Percentiles rank a stretch among this genome's conserved stretches.
Conservation (phyloP, 2,888 invertebrate genomes). For the Poecilobothrus nobilitatus region DNA sequence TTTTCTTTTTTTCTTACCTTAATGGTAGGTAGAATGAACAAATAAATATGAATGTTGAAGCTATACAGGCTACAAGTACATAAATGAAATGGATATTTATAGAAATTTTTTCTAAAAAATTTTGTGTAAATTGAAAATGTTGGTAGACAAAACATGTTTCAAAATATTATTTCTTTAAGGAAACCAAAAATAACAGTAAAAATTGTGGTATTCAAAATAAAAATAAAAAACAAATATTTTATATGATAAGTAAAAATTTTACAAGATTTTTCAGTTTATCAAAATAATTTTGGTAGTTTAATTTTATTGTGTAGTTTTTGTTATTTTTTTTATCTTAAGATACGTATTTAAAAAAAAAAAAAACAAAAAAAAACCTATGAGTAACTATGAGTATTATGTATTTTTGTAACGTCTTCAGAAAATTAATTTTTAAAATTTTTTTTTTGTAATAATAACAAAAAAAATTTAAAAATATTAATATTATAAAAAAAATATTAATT, state of each 20-base stretch:
- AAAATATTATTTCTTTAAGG: no score
- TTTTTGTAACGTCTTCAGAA: no score
- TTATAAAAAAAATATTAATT: no score
- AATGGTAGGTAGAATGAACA: neutral
- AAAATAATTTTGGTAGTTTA: conserved; percentile 2
- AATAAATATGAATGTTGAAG: neutral
- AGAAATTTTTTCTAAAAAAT: neutral
- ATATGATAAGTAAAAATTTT: neutral
- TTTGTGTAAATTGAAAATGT: neutral
- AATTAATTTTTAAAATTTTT: no score
- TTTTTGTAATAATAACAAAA: no score
- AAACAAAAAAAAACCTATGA: no score
- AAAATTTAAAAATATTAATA: no score
- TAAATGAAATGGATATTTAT: neutral
- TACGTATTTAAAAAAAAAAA: no score
- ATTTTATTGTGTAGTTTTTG: neutral
- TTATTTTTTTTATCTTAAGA: neutral
- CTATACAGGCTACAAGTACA: neutral
- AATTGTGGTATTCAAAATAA: no score
- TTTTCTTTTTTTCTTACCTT: neutral
- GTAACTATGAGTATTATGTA: no score
- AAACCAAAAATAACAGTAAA: no score
- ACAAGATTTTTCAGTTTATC: neutral
- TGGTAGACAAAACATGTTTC: neutral
- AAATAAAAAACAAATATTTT: no score